These are phyloP conservation scores for Microcaecilia unicolor DNA, from an alignment of 2,797 vertebrate species.

Conservation along the genomic window DNA sequence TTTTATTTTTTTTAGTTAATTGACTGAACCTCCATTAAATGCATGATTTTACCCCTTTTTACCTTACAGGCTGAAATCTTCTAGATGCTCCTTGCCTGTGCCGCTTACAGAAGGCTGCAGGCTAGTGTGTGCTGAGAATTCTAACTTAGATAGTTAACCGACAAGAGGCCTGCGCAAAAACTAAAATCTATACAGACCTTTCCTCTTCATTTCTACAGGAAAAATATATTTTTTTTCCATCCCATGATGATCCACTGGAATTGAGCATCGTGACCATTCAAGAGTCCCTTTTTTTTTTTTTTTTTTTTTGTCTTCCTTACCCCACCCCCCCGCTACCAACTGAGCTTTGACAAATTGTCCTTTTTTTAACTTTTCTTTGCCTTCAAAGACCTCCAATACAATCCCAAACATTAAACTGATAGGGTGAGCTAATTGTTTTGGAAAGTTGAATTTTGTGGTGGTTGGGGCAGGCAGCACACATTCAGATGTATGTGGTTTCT, in stretches of 20 bases:
- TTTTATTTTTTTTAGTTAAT: too few species aligned
- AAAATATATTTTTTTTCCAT: conserved; percentile 12
- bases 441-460: too few species aligned
- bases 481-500: too few species aligned
- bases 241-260: conserved; percentile 21
- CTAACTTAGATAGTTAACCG: conserved; percentile 56
- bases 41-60: conserved; percentile 85
- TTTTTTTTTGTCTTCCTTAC: too few species aligned
- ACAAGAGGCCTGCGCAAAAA: conserved; percentile 51
- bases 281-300: conserved; percentile 7
- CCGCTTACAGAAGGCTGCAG: conserved; percentile 84
- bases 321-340: background rate
- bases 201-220: conserved; percentile 54
- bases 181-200: conserved; percentile 57
- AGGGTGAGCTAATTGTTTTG: too few species aligned
- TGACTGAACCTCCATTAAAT: conserved; percentile 72
- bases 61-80: conserved; percentile 87
- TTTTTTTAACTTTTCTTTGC: too few species aligned
- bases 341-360: too few species aligned
- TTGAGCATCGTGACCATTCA: conserved; percentile 14
- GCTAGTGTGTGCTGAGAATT: conserved; percentile 75
- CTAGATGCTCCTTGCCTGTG: conserved; percentile 90
- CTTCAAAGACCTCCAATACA: too few species aligned
- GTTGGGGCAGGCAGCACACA: too few species aligned
- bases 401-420: too few species aligned